Conservation (phyloP, 2,797 vertebrate species). For the Ispidina picta region DNA sequence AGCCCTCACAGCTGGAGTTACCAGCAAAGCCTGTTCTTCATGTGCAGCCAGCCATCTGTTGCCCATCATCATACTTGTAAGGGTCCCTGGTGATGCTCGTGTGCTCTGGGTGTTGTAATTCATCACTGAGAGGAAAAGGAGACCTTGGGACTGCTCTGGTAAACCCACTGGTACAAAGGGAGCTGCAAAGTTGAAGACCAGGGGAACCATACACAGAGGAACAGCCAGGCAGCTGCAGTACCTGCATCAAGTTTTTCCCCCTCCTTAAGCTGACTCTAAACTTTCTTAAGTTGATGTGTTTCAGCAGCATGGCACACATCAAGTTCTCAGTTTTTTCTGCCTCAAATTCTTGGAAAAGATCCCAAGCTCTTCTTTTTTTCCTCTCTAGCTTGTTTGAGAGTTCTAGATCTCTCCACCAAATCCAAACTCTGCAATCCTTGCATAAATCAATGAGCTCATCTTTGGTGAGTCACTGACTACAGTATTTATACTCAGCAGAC, state of each 20-base stretch:
- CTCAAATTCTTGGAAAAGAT: constrained; percentile 81
- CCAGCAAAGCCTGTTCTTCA: neutral
- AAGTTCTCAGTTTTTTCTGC: constrained; percentile 81
- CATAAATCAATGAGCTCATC: constrained; percentile 38
- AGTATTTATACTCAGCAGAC: constrained; percentile 1
- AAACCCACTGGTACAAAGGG: neutral
- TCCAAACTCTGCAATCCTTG: constrained; percentile 6
- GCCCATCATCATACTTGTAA: neutral
- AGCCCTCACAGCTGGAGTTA: neutral
- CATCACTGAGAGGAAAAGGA: neutral
- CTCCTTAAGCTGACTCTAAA: constrained; percentile 78
- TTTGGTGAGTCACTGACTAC: neutral
- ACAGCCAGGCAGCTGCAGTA: neutral
- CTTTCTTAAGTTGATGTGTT: constrained; percentile 71
- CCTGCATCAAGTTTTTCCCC: constrained; percentile 80
- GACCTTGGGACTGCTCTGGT: neutral
- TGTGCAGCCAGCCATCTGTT: constrained; percentile 17
- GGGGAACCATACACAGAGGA: neutral
- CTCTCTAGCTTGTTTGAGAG: constrained; percentile 84
- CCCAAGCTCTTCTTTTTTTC: constrained; percentile 83
- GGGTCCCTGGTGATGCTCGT: neutral
- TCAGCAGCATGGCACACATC: constrained; percentile 81
- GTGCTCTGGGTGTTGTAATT: neutral
- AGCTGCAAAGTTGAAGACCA: neutral
- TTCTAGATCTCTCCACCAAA: constrained; percentile 58